Base-by-base conservation (phyloP, 2,888 invertebrate genomes). In the Panzeria rudis region DNA sequence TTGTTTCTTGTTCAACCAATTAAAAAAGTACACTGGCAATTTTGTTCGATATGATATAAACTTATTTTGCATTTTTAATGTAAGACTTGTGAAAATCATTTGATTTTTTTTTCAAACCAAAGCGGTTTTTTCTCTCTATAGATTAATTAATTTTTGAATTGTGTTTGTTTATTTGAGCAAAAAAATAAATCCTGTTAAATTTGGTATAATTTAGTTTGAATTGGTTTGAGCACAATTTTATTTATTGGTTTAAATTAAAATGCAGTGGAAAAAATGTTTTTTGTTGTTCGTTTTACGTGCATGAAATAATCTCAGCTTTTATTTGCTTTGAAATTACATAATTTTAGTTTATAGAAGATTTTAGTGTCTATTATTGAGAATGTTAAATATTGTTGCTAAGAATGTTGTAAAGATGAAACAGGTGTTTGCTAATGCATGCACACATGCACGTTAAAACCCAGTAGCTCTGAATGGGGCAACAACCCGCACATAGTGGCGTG, bases 161-260 rank as follows among this genome's bases (percentile, higher is more conserved):
- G 20, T 32, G 6, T 61, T 64, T 75, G 13, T 52, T 32, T 54
- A 66, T 75, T 38, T 13, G 11, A 52, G 20, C 29, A 29, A 2
- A 32, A 15, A n/a, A 11, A 44, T 32, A 62, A 61, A 29, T 15
- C 72, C 47, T 50, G 80, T 73, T 80, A 32, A 75, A 25, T 71
- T 71, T 77, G 47, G 56, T 76, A 56, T 47, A 54, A 62, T 50
- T 76, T 71, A 32, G 68, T 75, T 80, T 71, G 17, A 62, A 35
- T 35, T 72, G 29, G 76, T 71, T 77, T 62, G 23, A 38, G 29
- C 61, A 52, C 59, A 59, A 23, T 47, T 76, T 64, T 32, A 44
- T 76, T 54, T 54, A 52, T 59, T 35, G n/a, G 17, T 44, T 59
- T 20, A 20, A 41, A 69, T 71, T 56, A n/a, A 66, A 78, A 69